Base-by-base conservation (phyloP, 2,797 vertebrate genomes). In the Neosalanx taihuensis region DNA sequence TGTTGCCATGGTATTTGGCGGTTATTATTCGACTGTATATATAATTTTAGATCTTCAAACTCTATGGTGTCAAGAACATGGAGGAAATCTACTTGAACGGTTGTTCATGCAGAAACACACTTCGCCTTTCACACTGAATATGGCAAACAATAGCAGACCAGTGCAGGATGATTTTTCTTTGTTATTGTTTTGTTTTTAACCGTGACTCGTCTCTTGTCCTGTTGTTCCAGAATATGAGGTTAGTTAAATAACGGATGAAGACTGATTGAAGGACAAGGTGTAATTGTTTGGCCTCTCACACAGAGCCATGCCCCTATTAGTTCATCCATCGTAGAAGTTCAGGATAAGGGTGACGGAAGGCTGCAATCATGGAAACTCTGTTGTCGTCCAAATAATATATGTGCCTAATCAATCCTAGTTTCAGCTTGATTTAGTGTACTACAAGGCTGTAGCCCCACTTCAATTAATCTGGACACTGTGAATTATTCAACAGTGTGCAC, bases 401-500 rank as follows among this genome's bases (percentile, higher is more conserved):
- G 73, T 75, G 70, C 66, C 63, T 70, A 77, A 81, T 83, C 79
- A 82, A 56, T 81, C 83, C 66, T 73, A 70, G 72, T 66, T 63
- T 76, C 75, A 77, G 82, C 77, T 84, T 86, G 81, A 83, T 88
- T 82, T 83, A 83, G 70, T 87, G 49, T 74, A 31, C 62, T 64
- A 65, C 78, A 72, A 78, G 70, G 76, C 72, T 69, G 65, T 53
- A 64, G 83, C 72, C 73, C 68, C 69, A 68, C 78, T 80, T 79
- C 71, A 74, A 64, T 76, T 76, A 72, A 61, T 72, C 26, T 63
- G 74, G 64, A 75, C 46, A 56, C 74, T 71, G 83, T 88, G 72
- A 81, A 86, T 87, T 83, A 87, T 87, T 84, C 83, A 84, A 59
- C 70, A 68, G 58, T 71, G 77, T 86, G 76, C 81, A 76, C 72